Conservation (phyloP, 2,113 vertebrate species). For the Notechis scutatus region DNA sequence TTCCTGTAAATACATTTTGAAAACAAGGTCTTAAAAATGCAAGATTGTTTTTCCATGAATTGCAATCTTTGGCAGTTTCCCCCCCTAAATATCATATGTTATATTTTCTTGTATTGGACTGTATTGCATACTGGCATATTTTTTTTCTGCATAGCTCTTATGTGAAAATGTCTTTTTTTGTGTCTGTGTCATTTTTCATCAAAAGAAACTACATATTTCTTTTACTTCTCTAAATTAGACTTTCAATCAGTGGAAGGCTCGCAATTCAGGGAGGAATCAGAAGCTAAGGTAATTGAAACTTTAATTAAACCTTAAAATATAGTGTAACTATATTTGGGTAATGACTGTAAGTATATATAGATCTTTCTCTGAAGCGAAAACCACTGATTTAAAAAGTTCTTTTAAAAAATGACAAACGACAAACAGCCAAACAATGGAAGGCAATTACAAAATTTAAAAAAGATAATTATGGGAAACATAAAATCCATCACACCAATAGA, state of each 20-base stretch:
- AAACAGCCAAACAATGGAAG: background rate
- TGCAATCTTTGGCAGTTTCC: background rate
- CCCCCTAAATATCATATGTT: background rate
- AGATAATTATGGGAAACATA: background rate
- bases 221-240: background rate
- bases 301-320: background rate
- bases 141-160: background rate
- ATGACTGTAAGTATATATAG: background rate
- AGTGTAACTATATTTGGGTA: background rate
- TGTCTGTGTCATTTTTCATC: background rate
- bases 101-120: background rate
- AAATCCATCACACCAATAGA: background rate
- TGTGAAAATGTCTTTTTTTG: background rate
- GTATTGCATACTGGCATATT: background rate
- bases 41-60: background rate
- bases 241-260: background rate
- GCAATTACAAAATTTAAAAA: background rate
- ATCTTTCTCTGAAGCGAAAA: background rate
- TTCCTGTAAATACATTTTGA: background rate
- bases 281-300: background rate
- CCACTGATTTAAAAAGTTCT: background rate
- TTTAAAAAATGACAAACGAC: background rate
- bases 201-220: background rate
- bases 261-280: background rate
- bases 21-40: background rate